A percentile compares a stretch with the other conserved stretches of the same genome.
Conservation (phyloP, 2,113 vertebrate species). For the Dasypus novemcinctus region DNA sequence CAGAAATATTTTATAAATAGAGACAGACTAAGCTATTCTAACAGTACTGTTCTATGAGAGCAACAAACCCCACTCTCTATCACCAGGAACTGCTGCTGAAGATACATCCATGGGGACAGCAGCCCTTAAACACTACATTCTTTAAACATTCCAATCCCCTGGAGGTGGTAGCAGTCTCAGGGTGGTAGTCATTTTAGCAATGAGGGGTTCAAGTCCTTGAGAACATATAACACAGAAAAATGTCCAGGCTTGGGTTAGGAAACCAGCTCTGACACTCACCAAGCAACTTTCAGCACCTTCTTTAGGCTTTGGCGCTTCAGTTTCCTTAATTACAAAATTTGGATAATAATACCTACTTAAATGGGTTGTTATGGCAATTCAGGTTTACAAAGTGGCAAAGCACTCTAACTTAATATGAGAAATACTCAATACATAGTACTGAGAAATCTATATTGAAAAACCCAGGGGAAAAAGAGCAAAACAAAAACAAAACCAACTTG, state of each 20-base stretch:
- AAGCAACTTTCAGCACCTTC: not conserved
- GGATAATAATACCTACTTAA: not conserved
- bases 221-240: not conserved
- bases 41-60: not conserved
- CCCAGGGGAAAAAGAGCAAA: too few relatives aligned
- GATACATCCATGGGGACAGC: not conserved
- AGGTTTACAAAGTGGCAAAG: not conserved
- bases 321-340: not conserved
- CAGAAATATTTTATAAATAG: not conserved
- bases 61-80: not conserved
- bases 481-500: too few relatives aligned
- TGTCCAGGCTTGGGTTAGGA: not conserved
- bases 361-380: not conserved
- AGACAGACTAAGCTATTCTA: not conserved
- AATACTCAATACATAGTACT: not conserved
- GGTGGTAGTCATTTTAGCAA: not conserved
- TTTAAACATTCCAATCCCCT: not conserved
- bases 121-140: not conserved
- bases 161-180: not conserved
- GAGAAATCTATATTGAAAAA: too few relatives aligned
- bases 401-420: not conserved
- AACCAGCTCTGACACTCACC: not conserved
- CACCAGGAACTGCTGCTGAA: not conserved
- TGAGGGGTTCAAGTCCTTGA: not conserved
- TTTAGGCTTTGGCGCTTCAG: not conserved